Percentiles rank a stretch among this genome's conserved stretches.
phyloP scores from a whole-genome alignment of 2,888 invertebrate species.

The Metellina segmentata region DNA sequence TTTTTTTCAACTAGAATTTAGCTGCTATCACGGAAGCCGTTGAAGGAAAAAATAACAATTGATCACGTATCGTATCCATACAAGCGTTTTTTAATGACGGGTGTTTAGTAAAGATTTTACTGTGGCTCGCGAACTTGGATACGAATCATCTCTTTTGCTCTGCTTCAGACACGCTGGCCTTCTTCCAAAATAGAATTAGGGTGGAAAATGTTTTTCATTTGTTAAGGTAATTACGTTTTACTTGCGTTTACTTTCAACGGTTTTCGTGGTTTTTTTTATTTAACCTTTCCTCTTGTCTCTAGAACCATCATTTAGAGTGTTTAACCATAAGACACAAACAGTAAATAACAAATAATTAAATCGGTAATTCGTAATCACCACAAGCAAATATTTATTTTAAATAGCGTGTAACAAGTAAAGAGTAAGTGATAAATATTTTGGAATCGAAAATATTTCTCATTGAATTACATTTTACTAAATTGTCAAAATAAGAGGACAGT shows the following conservation, averaged over 20 bases:
- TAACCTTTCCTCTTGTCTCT: not conserved
- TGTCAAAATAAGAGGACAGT: too few relatives aligned
- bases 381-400: too few relatives aligned
- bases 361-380: too few relatives aligned
- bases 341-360: too few relatives aligned
- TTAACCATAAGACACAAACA: too few relatives aligned
- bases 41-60: not conserved
- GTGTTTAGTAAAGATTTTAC: not conserved
- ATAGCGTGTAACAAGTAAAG: too few relatives aligned
- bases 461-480: too few relatives aligned
- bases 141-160: conserved; percentile 2
- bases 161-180: conserved; percentile 17
- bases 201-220: conserved; percentile 20
- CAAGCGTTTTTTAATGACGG: not conserved
- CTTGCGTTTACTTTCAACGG: conserved; percentile 48
- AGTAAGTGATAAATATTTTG: too few relatives aligned
- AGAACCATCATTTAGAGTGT: too few relatives aligned
- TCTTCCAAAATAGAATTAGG: conserved; percentile 41
- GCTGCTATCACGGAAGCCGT: too few relatives aligned
- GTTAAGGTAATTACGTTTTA: conserved; percentile 59
- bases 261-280: not conserved
- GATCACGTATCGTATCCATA: not conserved
- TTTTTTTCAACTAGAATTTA: not conserved
- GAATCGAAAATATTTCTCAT: too few relatives aligned
- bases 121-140: conserved; percentile 5